phyloP scores from a whole-genome alignment of 2,113 vertebrate species.

The Cyanoderma ruficeps region DNA sequence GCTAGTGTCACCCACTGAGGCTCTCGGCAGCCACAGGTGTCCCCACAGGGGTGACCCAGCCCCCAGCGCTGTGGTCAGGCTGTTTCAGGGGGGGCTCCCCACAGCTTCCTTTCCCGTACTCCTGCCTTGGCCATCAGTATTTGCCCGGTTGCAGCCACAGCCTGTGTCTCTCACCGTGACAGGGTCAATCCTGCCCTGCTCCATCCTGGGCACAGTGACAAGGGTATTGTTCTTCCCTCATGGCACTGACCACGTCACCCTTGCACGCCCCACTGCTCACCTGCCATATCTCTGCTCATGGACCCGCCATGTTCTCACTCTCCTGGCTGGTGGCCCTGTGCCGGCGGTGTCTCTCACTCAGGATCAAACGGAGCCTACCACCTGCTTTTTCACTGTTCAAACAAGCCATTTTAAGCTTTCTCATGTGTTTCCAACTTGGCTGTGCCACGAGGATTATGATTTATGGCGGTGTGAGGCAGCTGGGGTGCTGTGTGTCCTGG shows the following conservation, averaged over 20 bases:
- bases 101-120: rapidly evolving
- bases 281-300: rapidly evolving
- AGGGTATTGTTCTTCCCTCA: not conserved
- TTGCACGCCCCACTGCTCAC: rapidly evolving
- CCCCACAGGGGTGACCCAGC: not conserved
- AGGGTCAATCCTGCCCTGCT: rapidly evolving
- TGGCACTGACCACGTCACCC: rapidly evolving
- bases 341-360: rapidly evolving
- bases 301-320: rapidly evolving
- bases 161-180: rapidly evolving
- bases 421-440: not conserved
- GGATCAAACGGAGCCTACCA: not conserved
- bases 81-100: no score
- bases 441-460: not conserved
- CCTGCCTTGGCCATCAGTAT: rapidly evolving
- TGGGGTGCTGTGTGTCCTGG: not conserved
- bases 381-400: not conserved
- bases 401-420: not conserved
- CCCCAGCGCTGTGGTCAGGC: rapidly evolving
- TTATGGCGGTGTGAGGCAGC: not conserved
- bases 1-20: rapidly evolving
- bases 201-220: not conserved
- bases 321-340: rapidly evolving
- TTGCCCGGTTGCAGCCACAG: rapidly evolving
- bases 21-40: not conserved